Base-by-base conservation (phyloP, 2,113 vertebrate genomes). In the Cyphomyrus discorhynchus region DNA sequence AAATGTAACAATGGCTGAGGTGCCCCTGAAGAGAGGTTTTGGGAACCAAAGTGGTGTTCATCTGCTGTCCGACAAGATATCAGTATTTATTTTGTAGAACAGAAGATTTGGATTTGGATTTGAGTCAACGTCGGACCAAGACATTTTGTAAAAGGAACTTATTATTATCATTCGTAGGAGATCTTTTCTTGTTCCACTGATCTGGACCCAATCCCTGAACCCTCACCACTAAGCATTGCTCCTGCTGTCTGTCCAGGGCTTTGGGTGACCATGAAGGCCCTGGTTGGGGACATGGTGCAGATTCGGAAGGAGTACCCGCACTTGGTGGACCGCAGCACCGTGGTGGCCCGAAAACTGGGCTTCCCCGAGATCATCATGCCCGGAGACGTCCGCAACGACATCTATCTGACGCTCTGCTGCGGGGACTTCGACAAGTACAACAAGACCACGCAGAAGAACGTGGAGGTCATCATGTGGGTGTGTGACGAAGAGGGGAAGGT, bases 311-410 rank as follows among this genome's bases (percentile, higher is more conserved):
- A 99, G 91, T 99, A 99, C 15, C 97, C 98, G 5, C 98, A 99
- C 91, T 96, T 99, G 24, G 97, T 99, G 91, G 98, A 99, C 95
- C 98, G 98, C 92, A 98, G 96, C 92, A 99, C 98, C 0, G 97
- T 97, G 70, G 97, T 99, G 89, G 98, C 98, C 82, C 96, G 98
- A 88, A 99, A 99, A 90, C 94, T 99, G 92, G 98, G 98, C 91
- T 99, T 99, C 94, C 98, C 98, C 0, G 98, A 99, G 95, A 99
- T 99, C 93, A 99, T 99, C 89, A 99, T 99, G 98, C 98, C 98
- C 85, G 98, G 98, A 35, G 98, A 99, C 90, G 96, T 99, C 89
- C 97, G 98, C 92, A 99, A 99, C 45, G 98, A 99, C 94, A 99
- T 99, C 93, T 99, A 99, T 93, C 96, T 99, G 90, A 99, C 97